These are phyloP conservation scores for Tetragnatha montana DNA, from an alignment of 2,888 invertebrate species.

Conservation along the genomic window DNA sequence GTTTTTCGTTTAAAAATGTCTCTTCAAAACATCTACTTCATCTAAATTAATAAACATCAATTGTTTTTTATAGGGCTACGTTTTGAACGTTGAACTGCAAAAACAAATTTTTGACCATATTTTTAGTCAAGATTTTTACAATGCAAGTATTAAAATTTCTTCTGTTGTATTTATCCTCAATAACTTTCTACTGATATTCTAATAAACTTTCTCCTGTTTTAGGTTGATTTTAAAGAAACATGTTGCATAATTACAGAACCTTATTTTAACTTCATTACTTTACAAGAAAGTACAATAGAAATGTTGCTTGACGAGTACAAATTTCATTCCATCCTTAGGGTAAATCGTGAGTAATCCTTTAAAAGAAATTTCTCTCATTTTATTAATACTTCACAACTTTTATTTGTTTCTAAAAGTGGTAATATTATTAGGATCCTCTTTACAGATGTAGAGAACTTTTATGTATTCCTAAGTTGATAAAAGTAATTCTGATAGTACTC, in stretches of 20 bases:
- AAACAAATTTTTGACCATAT: slow-evolving; percentile 97
- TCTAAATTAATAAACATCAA: too few species aligned
- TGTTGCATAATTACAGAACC: slow-evolving; percentile 92
- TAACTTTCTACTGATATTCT: background rate
- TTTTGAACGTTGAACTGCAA: slow-evolving; percentile 97
- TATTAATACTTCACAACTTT: too few species aligned
- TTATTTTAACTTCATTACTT: slow-evolving; percentile 91
- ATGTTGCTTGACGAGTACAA: slow-evolving; percentile 98
- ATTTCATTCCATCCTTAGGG: slow-evolving; percentile 82
- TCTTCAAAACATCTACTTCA: too few species aligned
- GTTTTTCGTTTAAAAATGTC: too few species aligned
- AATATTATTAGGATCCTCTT: too few species aligned
- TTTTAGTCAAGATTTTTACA: slow-evolving; percentile 89
- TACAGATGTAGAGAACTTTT: too few species aligned
- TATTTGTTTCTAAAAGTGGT: too few species aligned
- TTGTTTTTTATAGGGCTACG: slow-evolving; percentile 82
- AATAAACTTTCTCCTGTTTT: background rate
- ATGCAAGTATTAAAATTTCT: slow-evolving; percentile 78
- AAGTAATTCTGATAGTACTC: too few species aligned
- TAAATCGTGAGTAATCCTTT: slow-evolving; percentile 57
- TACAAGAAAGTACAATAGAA: slow-evolving; percentile 95
- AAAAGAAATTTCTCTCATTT: too few species aligned
- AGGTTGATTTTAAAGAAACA: slow-evolving; percentile 69
- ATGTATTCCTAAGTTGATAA: too few species aligned
- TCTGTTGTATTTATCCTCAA: background rate